Base-by-base conservation (phyloP, 2,113 vertebrate genomes). In the Chroicocephalus ridibundus region DNA sequence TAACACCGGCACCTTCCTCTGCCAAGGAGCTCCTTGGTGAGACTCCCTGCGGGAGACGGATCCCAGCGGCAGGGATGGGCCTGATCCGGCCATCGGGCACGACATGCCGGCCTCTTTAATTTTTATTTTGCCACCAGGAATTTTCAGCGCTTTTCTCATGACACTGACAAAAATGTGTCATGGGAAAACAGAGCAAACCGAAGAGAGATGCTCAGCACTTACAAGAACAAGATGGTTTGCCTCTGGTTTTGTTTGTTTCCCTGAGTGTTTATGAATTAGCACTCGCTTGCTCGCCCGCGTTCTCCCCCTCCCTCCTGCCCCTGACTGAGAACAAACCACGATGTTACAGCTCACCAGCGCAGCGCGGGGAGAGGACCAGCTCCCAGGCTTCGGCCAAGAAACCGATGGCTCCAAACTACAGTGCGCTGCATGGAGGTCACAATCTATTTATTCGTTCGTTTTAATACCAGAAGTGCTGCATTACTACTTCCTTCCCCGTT, bases 361-460 rank as follows among this genome's bases (percentile, higher is more conserved):
- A 20, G 57, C 55, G n/a, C 6, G 11, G 52, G 78, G 86, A 38
- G 54, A 29, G 32, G 77, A 76, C 34, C 62, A n/a, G 57, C 76
- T 76, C 86, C 38, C 4, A 10, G 47, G 5, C 29, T 29, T 60
- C 4, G 1, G 32, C 71, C 74, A n/a, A 58, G 72, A 65, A n/a
- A 34, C 10, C 3, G 18, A 2, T 3, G 3, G 46, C 89, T 82
- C 60, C 62, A 11, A 55, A 55, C 57, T 31, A 21, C 76, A 47
- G 44, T 27, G 83, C 81, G 64, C 34, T 4, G 40, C 69, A 26
- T 6, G 68, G 40, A 42, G 83, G 81, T 84, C 91, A 79, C 2
- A 69, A 89, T 74, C 86, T 91, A 46, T 74, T 96, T 81, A 70
- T 36, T n/a, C 76, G 32, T 57, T 79, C 91, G 19, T 69, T 86